Percentiles rank a stretch among this genome's conserved stretches.
Evolutionary conservation across 2,797 vertebrate species (phyloP).

Genomic region (Lacerta agilis): DNA sequence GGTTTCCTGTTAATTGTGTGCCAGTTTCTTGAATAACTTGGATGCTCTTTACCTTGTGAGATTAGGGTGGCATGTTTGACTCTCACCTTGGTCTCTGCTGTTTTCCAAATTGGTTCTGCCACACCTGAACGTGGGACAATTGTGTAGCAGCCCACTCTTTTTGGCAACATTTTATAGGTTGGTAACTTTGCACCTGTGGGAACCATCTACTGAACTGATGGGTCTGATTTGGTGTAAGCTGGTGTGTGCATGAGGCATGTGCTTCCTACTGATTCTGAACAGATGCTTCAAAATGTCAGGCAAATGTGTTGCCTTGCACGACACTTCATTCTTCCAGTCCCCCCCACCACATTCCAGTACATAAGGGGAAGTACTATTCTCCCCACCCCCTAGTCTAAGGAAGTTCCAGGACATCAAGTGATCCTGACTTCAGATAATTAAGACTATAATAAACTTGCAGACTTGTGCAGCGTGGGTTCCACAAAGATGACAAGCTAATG

Average conservation of each 20-base stretch:
- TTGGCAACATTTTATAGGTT: background rate
- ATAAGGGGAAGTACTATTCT: too few species aligned
- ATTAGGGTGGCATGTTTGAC: background rate
- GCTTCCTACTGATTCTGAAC: background rate
- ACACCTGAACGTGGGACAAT: background rate
- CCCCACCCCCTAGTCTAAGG: too few species aligned
- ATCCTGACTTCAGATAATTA: too few species aligned
- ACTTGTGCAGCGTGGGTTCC: too few species aligned
- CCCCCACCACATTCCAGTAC: too few species aligned
- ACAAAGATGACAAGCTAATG: too few species aligned
- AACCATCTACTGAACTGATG: background rate
- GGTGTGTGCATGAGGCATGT: too few species aligned
- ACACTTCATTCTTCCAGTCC: background rate
- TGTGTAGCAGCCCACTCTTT: background rate
- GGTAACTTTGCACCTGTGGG: background rate
- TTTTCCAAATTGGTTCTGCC: background rate
- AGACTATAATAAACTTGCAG: too few species aligned
- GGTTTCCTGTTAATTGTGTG: background rate
- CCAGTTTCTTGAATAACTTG: background rate
- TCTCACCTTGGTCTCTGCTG: background rate
- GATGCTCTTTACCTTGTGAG: background rate
- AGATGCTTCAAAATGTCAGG: background rate
- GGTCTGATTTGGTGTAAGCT: background rate
- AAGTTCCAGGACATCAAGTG: too few species aligned
- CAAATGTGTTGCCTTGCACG: background rate